phyloP scores from a whole-genome alignment of 2,113 vertebrate species.

The Neopipo cinnamomea region DNA sequence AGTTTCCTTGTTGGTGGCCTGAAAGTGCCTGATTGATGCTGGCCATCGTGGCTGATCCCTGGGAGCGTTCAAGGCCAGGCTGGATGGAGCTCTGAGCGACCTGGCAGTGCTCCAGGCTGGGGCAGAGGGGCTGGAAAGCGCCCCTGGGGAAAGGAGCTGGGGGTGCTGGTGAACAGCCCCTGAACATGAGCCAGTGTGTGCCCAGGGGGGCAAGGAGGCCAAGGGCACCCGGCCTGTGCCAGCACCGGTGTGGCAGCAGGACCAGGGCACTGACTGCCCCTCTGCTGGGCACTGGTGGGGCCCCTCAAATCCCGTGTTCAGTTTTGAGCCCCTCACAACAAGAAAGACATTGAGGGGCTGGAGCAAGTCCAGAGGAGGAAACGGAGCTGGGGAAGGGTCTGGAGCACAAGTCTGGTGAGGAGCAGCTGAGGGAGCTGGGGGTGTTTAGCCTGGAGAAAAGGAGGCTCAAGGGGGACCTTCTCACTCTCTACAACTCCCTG shows the following conservation, averaged over 20 bases:
- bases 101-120: not conserved
- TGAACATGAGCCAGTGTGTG: not conserved
- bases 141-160: not conserved
- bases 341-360: not conserved
- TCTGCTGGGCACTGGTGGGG: not conserved
- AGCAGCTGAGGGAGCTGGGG: not conserved
- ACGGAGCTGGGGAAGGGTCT: not conserved
- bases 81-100: not conserved
- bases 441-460: not conserved
- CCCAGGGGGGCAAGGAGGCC: not conserved
- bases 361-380: fast-evolving
- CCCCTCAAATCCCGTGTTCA: not conserved
- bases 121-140: not conserved
- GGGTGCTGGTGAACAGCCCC: fast-evolving
- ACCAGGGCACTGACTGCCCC: fast-evolving
- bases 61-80: not conserved
- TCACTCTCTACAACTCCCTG: not conserved
- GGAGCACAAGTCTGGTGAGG: not conserved
- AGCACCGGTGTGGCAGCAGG: not conserved
- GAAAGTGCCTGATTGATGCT: not conserved
- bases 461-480: not conserved
- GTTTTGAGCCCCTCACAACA: not conserved
- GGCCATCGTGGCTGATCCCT: constrained; percentile 64
- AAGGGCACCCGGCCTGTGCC: not conserved
- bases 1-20: not conserved